Percentiles rank a stretch among this genome's conserved stretches.
phyloP scores from a whole-genome alignment of 2,888 invertebrate species.

The Stenoptilia bipunctidactyla region DNA sequence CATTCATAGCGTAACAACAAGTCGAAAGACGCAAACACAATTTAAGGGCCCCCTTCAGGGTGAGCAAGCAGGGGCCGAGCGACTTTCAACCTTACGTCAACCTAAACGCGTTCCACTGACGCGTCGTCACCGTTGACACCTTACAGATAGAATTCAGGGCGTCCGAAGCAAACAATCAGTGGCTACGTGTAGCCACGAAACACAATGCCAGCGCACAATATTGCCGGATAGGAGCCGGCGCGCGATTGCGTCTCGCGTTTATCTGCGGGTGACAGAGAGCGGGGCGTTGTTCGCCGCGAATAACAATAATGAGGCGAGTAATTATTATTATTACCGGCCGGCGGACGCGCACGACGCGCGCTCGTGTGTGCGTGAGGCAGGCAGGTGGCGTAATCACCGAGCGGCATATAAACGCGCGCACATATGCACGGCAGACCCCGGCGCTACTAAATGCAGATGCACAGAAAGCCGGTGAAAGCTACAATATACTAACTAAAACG shows the following conservation, averaged over 20 bases:
- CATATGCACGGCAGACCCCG: too few relatives aligned
- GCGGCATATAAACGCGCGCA: constrained; percentile 47
- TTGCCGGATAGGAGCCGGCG: constrained; percentile 25
- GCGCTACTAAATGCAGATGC: constrained; percentile 21
- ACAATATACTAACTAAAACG: too few relatives aligned
- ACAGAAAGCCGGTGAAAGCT: constrained; percentile 19
- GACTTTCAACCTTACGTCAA: too few relatives aligned
- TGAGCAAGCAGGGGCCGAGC: too few relatives aligned
- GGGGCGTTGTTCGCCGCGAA: constrained; percentile 27
- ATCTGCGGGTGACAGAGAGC: constrained; percentile 43
- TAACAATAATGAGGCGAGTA: constrained; percentile 50
- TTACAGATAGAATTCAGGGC: neutral
- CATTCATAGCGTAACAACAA: too few relatives aligned
- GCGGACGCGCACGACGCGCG: constrained; percentile 20
- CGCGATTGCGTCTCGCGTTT: constrained; percentile 32
- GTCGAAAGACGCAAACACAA: too few relatives aligned
- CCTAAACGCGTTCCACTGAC: too few relatives aligned
- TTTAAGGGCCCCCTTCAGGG: too few relatives aligned
- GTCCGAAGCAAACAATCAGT: neutral
- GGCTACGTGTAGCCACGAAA: neutral
- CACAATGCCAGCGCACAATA: constrained; percentile 1
- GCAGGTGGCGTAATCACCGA: constrained; percentile 57
- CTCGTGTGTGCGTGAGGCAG: constrained; percentile 23
- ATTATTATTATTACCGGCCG: constrained; percentile 55
- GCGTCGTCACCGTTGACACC: too few relatives aligned